Conservation (phyloP, 2,888 invertebrate genomes). For the Leucoptera coffeella region DNA sequence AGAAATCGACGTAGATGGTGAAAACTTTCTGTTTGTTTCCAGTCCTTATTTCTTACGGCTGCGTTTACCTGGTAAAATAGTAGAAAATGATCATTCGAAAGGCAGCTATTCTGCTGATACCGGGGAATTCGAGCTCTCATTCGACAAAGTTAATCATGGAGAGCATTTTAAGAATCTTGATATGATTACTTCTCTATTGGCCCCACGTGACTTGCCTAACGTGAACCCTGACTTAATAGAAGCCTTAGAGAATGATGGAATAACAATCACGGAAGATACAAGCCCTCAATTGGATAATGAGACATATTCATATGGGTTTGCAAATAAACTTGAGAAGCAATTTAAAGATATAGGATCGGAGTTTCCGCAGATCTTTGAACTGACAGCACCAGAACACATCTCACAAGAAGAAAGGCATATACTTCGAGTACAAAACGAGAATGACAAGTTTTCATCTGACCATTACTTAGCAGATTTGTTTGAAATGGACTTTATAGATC, state of each 20-base stretch:
- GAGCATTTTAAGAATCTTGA: constrained; percentile 75
- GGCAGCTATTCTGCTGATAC: constrained; percentile 67
- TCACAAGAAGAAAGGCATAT: constrained; percentile 46
- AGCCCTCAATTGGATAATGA: constrained; percentile 15
- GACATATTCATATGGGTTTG: constrained; percentile 64
- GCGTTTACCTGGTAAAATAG: constrained; percentile 63
- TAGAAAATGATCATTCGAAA: constrained; percentile 64
- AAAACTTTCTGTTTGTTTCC: constrained; percentile 72
- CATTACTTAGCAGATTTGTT: constrained; percentile 77
- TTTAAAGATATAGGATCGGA: constrained; percentile 50
- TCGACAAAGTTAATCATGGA: constrained; percentile 64
- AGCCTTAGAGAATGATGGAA: constrained; percentile 32
- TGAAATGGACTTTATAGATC: constrained; percentile 58
- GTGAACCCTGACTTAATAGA: constrained; percentile 36
- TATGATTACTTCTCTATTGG: constrained; percentile 69
- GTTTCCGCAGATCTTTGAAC: constrained; percentile 67
- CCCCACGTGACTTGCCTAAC: constrained; percentile 46
- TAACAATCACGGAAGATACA: constrained; percentile 24
- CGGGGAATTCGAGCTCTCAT: constrained; percentile 65
- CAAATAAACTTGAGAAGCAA: constrained; percentile 54
- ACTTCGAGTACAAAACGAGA: constrained; percentile 55
- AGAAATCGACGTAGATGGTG: constrained; percentile 69
- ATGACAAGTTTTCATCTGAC: constrained; percentile 63
- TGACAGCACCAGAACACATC: constrained; percentile 60
- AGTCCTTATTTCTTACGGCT: constrained; percentile 78